A percentile compares a stretch with the other conserved stretches of the same genome.
Evolutionary conservation across 2,113 vertebrate genomes (phyloP).

Genomic region (Origma solitaria): DNA sequence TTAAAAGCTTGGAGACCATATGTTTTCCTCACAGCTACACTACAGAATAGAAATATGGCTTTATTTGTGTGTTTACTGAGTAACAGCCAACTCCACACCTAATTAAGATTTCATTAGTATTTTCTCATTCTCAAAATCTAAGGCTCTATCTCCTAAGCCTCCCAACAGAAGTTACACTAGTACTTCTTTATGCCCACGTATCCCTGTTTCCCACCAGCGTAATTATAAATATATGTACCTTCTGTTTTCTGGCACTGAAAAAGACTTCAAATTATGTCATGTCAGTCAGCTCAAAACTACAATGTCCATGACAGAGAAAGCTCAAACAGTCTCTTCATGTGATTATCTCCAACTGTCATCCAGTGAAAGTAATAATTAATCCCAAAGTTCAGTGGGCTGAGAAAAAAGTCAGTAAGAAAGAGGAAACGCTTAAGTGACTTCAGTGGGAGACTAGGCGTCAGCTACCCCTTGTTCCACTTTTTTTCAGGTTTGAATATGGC

Average conservation of each 20-base stretch:
- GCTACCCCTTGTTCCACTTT: background rate
- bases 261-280: background rate
- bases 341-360: background rate
- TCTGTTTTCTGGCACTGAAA: background rate
- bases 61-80: background rate
- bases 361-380: background rate
- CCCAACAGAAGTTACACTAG: background rate
- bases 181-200: background rate
- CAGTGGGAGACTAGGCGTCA: background rate
- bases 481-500: background rate
- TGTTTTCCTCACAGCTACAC: background rate
- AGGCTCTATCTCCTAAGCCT: background rate
- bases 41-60: background rate
- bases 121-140: background rate
- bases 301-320: background rate
- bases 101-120: constrained; percentile 13
- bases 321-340: background rate
- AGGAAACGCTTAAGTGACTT: background rate
- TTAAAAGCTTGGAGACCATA: constrained; percentile 8
- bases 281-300: background rate
- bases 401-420: background rate
- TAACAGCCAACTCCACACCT: background rate
- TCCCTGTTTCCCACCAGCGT: background rate
- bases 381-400: background rate
- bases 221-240: background rate